Evolutionary conservation across 2,113 vertebrate species (phyloP).

Genomic region (Malurus elegans): DNA sequence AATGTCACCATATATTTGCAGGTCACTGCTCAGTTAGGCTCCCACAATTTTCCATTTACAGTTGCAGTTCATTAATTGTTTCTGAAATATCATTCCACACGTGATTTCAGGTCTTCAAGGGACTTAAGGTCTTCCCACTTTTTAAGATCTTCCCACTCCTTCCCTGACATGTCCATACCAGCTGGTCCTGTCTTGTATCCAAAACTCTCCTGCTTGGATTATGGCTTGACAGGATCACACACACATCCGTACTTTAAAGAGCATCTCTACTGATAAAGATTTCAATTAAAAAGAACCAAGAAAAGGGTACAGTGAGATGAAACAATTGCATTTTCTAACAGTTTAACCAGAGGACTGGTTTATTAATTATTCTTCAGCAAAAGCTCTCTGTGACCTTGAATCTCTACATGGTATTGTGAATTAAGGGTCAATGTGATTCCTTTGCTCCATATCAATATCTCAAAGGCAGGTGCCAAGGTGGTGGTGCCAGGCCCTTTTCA

Average conservation of each 20-base stretch:
- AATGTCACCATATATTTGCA: not conserved
- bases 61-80: not conserved
- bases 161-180: not conserved
- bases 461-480: accelerated
- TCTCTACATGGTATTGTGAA: not conserved
- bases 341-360: not conserved
- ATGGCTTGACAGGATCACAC: not conserved
- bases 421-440: accelerated
- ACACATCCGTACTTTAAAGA: not conserved
- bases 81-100: not conserved
- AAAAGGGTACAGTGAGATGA: not conserved
- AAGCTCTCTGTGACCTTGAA: not conserved
- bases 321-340: not conserved
- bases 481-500: not conserved
- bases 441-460: not conserved
- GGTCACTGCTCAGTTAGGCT: not conserved
- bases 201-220: not conserved
- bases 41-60: not conserved
- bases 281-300: not conserved
- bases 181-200: not conserved
- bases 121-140: not conserved
- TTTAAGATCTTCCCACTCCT: not conserved
- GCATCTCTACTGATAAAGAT: not conserved
- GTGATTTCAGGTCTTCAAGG: not conserved
- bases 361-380: not conserved